Conservation (phyloP, 92 coral and sea anemone species). For the Parazoanthus atlanticus region DNA sequence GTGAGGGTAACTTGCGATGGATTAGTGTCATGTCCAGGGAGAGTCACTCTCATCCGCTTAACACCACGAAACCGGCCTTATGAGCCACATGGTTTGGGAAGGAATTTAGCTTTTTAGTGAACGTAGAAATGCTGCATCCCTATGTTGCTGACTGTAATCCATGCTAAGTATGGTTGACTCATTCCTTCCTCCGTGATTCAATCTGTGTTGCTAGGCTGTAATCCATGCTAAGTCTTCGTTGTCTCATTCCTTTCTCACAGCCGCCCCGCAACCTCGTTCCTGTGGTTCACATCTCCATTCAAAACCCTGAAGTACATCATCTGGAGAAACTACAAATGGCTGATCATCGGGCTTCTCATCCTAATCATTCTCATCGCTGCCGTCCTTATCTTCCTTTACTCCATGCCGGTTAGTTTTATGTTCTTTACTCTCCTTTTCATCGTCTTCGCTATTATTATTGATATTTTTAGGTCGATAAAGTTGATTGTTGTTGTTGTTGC, state of each 20-base stretch:
- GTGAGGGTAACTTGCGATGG: no score
- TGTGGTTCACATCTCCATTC: slow-evolving; percentile 97
- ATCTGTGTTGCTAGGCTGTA: no score
- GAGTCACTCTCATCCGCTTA: no score
- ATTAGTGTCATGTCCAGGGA: no score
- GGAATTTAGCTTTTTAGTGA: no score
- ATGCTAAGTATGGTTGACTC: no score
- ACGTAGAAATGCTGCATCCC: no score
- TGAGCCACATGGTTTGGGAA: no score
- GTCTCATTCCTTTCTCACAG: slow-evolving; percentile 57
- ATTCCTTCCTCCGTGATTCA: no score
- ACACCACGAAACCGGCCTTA: no score
- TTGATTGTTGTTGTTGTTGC: background rate
- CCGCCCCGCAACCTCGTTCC: slow-evolving; percentile 99
- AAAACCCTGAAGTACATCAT: slow-evolving; percentile 93
- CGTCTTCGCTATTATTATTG: background rate
- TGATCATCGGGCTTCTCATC: slow-evolving; percentile 76
- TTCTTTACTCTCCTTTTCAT: no score
- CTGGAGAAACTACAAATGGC: slow-evolving; percentile 99
- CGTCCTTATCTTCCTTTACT: slow-evolving; percentile 84
- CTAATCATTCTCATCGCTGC: slow-evolving; percentile 73
- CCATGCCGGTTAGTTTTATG: slow-evolving; percentile 92
- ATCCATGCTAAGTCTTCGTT: background rate
- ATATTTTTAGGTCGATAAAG: background rate
- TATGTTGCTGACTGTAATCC: no score